phyloP scores from a whole-genome alignment of 2,113 vertebrate genomes.

The Cervus canadensis region DNA sequence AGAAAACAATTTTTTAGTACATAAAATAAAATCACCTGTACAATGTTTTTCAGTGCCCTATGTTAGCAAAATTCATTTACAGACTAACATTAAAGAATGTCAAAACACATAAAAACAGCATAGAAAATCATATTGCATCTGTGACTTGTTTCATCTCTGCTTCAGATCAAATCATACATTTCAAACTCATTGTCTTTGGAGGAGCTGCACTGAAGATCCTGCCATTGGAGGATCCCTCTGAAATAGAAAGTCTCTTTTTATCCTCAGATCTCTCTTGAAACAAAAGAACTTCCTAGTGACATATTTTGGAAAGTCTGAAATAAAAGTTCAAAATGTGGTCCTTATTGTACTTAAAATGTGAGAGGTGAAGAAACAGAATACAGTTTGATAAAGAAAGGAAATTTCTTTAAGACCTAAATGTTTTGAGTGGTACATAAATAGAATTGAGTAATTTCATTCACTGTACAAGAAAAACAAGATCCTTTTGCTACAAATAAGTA shows the following conservation, averaged over 20 bases:
- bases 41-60: neutral
- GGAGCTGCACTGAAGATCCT: neutral
- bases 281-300: conserved; percentile 3
- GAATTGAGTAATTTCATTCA: conserved; percentile 27
- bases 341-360: conserved; percentile 20
- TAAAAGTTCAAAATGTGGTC: conserved; percentile 26
- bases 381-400: neutral
- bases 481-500: conserved; percentile 43
- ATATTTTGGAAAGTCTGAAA: conserved; percentile 42
- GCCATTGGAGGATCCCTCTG: neutral
- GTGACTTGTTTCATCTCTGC: conserved; percentile 6
- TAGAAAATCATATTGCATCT: neutral
- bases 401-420: conserved; percentile 1
- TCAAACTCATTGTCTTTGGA: neutral
- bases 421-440: conserved; percentile 29
- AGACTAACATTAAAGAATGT: conserved; percentile 39
- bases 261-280: conserved; percentile 34
- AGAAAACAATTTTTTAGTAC: neutral
- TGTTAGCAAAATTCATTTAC: conserved; percentile 50
- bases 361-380: neutral
- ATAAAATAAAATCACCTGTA: conserved; percentile 42
- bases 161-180: neutral
- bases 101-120: conserved; percentile 29
- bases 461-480: conserved; percentile 30
- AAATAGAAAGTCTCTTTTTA: conserved; percentile 25